Evolutionary conservation across 2,797 vertebrate species (phyloP), one percentile per base, ranked within the genome.

Genomic region (Molossus alvarezi): DNA sequence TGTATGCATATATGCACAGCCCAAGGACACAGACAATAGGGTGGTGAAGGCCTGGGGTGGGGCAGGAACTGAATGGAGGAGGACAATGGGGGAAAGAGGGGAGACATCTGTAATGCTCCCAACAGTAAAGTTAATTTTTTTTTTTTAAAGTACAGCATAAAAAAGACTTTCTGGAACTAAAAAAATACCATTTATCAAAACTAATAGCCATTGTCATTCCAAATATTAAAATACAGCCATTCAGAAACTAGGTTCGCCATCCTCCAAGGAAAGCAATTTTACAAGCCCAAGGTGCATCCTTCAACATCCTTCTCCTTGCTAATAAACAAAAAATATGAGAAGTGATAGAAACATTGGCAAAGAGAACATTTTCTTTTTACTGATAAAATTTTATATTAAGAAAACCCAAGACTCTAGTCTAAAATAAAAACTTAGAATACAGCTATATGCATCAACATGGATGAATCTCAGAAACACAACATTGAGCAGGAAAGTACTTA

Each of bases 181-280:
- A 96, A 75, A 3, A 93, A 85, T 87, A 90, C 4, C 18, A 73
- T 62, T 95, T 91, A 94, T 65, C 51, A 58, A 93, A 94, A 97
- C 27, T 85, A 96, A 79, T 9, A 94, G 29, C 62, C 89, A 91
- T 75, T 93, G 93, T 84, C 71, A 95, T 72, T 65, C n/a, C 60
- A 90, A 87, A 95, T 93, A 95, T 84, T 88, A 83, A 14, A 92
- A 25, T 85, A 79, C 93, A 88, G 69, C 41, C 25, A 73, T 77
- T 77, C 75, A 81, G 67, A 95, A 95, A 85, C 90, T 80, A 91
- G 37, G 93, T 48, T 13, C 21, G 48, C 18, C 45, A 69, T 58
- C 20, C 12, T 37, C 15, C 33, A 60, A 93, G 75, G 69, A 93
- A 95, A 93, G 72, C 29, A 82, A 87, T 55, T 93, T 95, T 58